A percentile compares a stretch with the other conserved stretches of the same genome.
phyloP scores from a whole-genome alignment of 2,113 vertebrate species.

The Cyprinus carpio region DNA sequence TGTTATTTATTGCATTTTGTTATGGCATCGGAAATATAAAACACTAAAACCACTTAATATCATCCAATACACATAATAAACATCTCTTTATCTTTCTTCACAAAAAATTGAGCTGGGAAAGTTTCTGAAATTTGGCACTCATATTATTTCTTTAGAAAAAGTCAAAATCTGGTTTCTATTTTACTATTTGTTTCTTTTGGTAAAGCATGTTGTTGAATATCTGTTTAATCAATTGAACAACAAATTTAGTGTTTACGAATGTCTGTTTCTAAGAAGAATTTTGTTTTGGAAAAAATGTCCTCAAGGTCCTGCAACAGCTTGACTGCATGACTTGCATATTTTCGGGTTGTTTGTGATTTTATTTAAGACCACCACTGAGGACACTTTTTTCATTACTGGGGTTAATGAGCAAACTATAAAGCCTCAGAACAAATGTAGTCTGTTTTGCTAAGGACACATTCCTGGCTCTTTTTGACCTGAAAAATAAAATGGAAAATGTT shows the following conservation, averaged over 20 bases:
- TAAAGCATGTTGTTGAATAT: not conserved
- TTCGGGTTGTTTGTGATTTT: not conserved
- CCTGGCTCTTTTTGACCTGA: no score
- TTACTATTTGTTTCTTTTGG: not conserved
- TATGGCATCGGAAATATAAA: no score
- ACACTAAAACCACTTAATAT: no score
- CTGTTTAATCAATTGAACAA: not conserved
- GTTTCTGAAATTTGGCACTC: no score
- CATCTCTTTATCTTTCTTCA: no score
- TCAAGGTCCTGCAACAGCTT: not conserved
- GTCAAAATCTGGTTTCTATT: not conserved
- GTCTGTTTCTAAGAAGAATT: not conserved
- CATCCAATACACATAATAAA: no score
- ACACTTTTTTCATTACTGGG: not conserved
- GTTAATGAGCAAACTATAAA: conserved; percentile 10
- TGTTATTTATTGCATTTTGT: no score
- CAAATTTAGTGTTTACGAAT: not conserved
- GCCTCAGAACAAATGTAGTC: not conserved
- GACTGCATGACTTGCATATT: not conserved
- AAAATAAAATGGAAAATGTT: no score
- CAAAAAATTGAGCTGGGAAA: no score
- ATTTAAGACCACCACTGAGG: not conserved
- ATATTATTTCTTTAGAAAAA: not conserved
- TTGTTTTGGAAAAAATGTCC: conserved; percentile 7
- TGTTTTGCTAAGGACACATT: not conserved